phyloP scores from a whole-genome alignment of 2,113 vertebrate species.

The Plecturocebus donacophilus region DNA sequence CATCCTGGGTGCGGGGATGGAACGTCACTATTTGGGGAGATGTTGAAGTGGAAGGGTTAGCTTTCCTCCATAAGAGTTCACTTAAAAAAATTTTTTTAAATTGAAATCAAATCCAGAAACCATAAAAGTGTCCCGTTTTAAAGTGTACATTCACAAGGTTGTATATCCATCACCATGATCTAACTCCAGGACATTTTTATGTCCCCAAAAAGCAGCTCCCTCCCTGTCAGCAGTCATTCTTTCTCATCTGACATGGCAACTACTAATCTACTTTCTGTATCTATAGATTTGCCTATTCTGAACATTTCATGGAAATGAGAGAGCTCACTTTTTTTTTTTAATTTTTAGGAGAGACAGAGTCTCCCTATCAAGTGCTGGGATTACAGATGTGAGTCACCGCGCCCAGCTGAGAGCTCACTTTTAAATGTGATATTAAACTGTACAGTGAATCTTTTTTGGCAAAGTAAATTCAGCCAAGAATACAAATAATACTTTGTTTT shows the following conservation, averaged over 20 bases:
- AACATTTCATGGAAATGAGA: neutral
- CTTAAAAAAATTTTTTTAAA: neutral
- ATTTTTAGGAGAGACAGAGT: too few species aligned
- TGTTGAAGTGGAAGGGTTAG: neutral
- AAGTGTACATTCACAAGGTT: neutral
- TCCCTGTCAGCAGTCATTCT: neutral
- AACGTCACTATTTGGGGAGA: neutral
- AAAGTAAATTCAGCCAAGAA: neutral
- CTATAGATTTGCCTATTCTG: neutral
- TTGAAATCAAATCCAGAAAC: neutral
- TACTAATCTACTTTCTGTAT: accelerated
- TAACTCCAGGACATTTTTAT: neutral
- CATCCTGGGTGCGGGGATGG: accelerated
- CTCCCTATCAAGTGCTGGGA: too few species aligned
- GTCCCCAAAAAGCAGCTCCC: neutral
- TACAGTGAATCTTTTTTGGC: neutral
- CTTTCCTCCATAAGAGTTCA: neutral
- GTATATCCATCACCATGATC: neutral
- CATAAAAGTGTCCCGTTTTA: neutral
- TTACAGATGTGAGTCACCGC: too few species aligned
- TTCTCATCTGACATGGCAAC: neutral
- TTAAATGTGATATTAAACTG: neutral
- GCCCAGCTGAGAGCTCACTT: neutral
- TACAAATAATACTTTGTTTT: neutral
- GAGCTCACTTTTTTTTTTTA: neutral